A percentile compares a stretch with the other conserved stretches of the same genome.
phyloP scores from a whole-genome alignment of 2,888 invertebrate genomes.

The Drosophila ezoana region DNA sequence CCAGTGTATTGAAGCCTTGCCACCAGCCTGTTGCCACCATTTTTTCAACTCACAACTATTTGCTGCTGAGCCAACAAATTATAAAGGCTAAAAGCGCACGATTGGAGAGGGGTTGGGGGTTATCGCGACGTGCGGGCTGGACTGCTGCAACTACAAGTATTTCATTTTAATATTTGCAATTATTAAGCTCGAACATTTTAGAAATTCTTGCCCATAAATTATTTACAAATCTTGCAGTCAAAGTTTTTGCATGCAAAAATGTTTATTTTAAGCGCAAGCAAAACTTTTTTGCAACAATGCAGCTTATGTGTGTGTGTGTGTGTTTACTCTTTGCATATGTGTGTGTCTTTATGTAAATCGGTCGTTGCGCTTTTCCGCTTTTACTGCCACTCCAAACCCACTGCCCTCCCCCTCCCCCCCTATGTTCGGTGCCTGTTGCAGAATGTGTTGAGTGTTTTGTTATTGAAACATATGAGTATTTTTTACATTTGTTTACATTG shows the following conservation, averaged over 20 bases:
- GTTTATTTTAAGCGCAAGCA: slow-evolving; percentile 42
- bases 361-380: slow-evolving; percentile 68
- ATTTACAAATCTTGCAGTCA: slow-evolving; percentile 65
- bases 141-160: slow-evolving; percentile 21
- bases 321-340: not conserved
- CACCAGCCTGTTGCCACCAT: slow-evolving; percentile 9
- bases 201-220: slow-evolving; percentile 52
- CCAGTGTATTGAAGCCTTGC: slow-evolving; percentile 55
- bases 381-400: slow-evolving; percentile 18
- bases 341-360: slow-evolving; percentile 66
- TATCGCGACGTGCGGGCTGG: not conserved
- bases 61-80: slow-evolving; percentile 21
- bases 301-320: slow-evolving; percentile 15
- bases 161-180: slow-evolving; percentile 38
- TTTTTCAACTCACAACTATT: slow-evolving; percentile 27
- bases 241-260: slow-evolving; percentile 36
- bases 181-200: slow-evolving; percentile 61
- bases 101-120: not conserved
- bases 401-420: not conserved
- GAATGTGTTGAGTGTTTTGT: slow-evolving; percentile 78
- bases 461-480: slow-evolving; percentile 76
- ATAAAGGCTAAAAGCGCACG: slow-evolving; percentile 21
- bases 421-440: slow-evolving; percentile 7
- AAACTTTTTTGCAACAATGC: slow-evolving; percentile 47
- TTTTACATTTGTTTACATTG: slow-evolving; percentile 55